Conservation (phyloP, 2,113 vertebrate species). For the Serilophus lunatus region DNA sequence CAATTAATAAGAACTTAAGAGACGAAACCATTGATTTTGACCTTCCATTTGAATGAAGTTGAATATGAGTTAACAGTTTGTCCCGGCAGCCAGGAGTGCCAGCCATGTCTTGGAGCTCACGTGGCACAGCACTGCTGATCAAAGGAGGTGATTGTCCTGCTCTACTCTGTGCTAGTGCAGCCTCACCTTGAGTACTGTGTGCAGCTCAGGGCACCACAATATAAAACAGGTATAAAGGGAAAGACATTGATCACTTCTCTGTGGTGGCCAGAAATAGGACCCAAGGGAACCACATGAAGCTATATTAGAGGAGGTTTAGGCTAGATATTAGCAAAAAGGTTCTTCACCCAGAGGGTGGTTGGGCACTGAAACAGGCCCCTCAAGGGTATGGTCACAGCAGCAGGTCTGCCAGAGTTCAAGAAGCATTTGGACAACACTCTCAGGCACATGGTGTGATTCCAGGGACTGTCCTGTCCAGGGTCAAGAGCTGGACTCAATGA, state of each 20-base stretch:
- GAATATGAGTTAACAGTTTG: no score
- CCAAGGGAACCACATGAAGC: not conserved
- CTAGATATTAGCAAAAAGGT: not conserved
- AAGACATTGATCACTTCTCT: not conserved
- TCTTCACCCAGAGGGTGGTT: not conserved
- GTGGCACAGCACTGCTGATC: accelerated
- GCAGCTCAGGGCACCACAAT: not conserved
- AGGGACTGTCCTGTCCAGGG: not conserved
- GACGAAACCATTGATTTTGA: not conserved
- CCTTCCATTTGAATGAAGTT: not conserved
- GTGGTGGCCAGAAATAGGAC: not conserved
- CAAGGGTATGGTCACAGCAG: not conserved
- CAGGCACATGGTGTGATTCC: not conserved
- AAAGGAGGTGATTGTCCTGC: accelerated
- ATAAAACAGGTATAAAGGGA: accelerated
- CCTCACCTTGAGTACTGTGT: accelerated
- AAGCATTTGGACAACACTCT: not conserved
- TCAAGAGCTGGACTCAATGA: not conserved
- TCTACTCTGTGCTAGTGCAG: accelerated
- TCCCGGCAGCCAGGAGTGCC: not conserved
- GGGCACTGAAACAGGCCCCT: not conserved
- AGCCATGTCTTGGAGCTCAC: accelerated
- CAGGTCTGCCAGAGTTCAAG: not conserved
- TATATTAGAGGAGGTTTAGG: not conserved
- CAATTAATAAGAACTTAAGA: not conserved